Evolutionary conservation across 2,888 invertebrate genomes (phyloP).

Genomic region (Dugesia japonica): DNA sequence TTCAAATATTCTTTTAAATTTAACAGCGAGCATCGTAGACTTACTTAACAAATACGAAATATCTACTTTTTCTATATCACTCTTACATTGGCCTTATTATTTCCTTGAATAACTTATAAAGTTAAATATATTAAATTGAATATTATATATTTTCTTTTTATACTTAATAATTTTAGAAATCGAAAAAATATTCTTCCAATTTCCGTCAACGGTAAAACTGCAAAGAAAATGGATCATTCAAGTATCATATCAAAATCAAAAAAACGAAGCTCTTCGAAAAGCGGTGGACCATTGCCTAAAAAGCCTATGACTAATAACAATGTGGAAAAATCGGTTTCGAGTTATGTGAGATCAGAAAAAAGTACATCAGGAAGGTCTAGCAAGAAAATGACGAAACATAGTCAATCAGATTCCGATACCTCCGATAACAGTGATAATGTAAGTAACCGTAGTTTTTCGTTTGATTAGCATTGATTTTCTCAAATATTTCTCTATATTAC

Average conservation of each 20-base stretch:
- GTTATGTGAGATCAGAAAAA: slow-evolving; percentile 11
- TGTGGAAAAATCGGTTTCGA: background rate
- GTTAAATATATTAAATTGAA: too few species aligned
- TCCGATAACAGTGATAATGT: slow-evolving; percentile 13
- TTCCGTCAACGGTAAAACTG: background rate
- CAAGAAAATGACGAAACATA: background rate
- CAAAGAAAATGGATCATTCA: background rate
- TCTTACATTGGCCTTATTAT: too few species aligned
- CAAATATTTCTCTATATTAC: too few species aligned
- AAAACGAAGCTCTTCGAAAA: background rate
- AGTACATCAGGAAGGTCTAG: slow-evolving; percentile 6
- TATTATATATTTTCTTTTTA: too few species aligned
- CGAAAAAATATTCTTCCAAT: background rate
- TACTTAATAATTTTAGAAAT: too few species aligned
- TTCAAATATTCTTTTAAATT: too few species aligned
- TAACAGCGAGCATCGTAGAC: too few species aligned
- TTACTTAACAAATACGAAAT: too few species aligned
- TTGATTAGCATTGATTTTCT: too few species aligned
- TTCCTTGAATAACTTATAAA: too few species aligned
- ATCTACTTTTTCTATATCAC: too few species aligned
- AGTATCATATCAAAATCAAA: slow-evolving; percentile 12
- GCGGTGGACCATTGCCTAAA: slow-evolving; percentile 13
- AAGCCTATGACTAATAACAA: background rate
- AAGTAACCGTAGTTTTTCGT: too few species aligned
- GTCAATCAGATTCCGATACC: slow-evolving; percentile 4